phyloP scores from a whole-genome alignment of 2,113 vertebrate species.

The Megaceryle maxima region DNA sequence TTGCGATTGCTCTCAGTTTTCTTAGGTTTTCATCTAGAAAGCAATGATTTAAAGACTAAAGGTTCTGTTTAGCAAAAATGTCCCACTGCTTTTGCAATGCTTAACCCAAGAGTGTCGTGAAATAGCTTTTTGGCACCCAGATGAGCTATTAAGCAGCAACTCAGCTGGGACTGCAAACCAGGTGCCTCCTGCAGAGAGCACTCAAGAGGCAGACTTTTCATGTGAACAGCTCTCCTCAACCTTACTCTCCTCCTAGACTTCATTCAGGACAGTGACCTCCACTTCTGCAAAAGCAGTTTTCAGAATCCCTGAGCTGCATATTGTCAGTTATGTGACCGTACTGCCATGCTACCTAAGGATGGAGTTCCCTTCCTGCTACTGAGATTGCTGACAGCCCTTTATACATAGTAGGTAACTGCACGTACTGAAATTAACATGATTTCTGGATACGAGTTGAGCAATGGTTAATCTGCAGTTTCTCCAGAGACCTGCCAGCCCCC shows the following conservation, averaged over 20 bases:
- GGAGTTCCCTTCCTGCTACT: not conserved
- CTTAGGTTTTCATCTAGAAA: conserved; percentile 34
- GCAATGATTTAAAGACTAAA: conserved; percentile 43
- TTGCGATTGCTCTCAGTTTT: conserved; percentile 28
- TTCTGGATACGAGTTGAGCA: not conserved
- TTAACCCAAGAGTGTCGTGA: conserved; percentile 46
- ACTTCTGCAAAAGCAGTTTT: not conserved
- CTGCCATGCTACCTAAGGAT: not conserved
- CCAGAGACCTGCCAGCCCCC: not conserved
- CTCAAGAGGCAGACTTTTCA: not conserved
- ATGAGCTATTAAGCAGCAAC: conserved; percentile 38
- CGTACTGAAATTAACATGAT: not conserved
- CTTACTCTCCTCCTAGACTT: not conserved
- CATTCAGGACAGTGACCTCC: not conserved
- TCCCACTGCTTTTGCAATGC: conserved; percentile 45
- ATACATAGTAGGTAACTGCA: not conserved
- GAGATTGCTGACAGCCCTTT: not conserved
- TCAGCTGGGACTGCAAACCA: conserved; percentile 50
- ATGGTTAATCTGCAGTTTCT: not conserved
- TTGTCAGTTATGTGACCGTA: not conserved
- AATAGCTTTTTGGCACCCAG: conserved; percentile 56
- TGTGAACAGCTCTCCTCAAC: not conserved
- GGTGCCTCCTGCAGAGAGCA: conserved; percentile 47
- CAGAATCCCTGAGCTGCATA: not conserved
- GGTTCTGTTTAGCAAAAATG: conserved; percentile 50